phyloP scores from a whole-genome alignment of 2,888 invertebrate species.

The Poecilus cupreus region DNA sequence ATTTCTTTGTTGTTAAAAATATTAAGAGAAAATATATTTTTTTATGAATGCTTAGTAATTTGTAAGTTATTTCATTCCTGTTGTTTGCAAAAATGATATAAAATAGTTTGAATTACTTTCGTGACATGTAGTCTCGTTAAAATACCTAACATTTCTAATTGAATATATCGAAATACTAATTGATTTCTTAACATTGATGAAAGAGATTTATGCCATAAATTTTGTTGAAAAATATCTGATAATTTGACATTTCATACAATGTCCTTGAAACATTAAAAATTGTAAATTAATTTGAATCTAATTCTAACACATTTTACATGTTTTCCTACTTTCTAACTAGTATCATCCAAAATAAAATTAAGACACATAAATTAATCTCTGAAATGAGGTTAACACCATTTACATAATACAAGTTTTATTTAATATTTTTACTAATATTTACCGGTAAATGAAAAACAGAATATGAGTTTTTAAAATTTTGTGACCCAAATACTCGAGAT shows the following conservation, averaged over 20 bases:
- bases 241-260: slow-evolving; percentile 13
- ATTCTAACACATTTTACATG: slow-evolving; percentile 3
- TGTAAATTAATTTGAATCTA: neutral
- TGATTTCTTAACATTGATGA: neutral
- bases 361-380: neutral
- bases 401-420: slow-evolving; percentile 12
- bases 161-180: neutral
- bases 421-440: neutral
- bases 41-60: slow-evolving; percentile 10
- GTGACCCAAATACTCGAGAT: neutral
- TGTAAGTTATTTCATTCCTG: neutral
- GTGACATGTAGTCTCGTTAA: too few species aligned
- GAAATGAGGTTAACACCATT: slow-evolving; percentile 17
- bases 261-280: neutral
- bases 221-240: neutral
- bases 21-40: slow-evolving; percentile 43
- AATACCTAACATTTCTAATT: too few species aligned
- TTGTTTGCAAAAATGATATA: neutral
- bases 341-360: neutral
- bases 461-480: neutral
- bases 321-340: slow-evolving; percentile 15
- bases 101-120: too few species aligned
- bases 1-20: slow-evolving; percentile 19
- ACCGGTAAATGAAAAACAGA: neutral
- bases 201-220: neutral